These are phyloP conservation scores for Tetropium fuscum DNA, from an alignment of 2,888 invertebrate genomes.

Conservation along the genomic window DNA sequence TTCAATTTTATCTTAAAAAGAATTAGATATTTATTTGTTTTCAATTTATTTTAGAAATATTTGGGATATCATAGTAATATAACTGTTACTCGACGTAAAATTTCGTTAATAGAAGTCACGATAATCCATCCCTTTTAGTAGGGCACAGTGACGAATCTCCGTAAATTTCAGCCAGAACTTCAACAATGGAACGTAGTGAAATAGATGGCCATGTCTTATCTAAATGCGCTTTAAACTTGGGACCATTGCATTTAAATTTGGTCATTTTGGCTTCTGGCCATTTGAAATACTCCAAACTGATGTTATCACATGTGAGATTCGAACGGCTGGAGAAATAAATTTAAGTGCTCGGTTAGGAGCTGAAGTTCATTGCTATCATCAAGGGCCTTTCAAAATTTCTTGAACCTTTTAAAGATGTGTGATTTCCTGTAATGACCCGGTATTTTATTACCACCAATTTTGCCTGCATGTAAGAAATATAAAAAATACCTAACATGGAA, in stretches of 20 bases:
- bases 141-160: slow-evolving; percentile 42
- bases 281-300: slow-evolving; percentile 36
- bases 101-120: neutral
- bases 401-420: neutral
- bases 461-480: too few species aligned
- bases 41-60: too few species aligned
- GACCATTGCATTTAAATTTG: slow-evolving; percentile 66
- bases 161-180: slow-evolving; percentile 40
- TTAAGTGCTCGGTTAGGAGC: slow-evolving; percentile 10
- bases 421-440: neutral
- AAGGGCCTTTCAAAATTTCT: neutral
- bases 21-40: too few species aligned
- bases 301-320: slow-evolving; percentile 35
- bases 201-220: slow-evolving; percentile 66
- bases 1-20: too few species aligned
- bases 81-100: neutral
- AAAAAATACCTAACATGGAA: too few species aligned
- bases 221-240: slow-evolving; percentile 65
- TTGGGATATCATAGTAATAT: too few species aligned
- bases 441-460: too few species aligned
- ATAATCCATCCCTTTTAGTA: slow-evolving; percentile 11
- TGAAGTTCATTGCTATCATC: too few species aligned
- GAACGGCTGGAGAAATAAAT: slow-evolving; percentile 23
- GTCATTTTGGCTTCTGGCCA: slow-evolving; percentile 52
- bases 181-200: slow-evolving; percentile 57